Evolutionary conservation across 2,113 vertebrate genomes (phyloP).

Genomic region (Zosterops japonicus): DNA sequence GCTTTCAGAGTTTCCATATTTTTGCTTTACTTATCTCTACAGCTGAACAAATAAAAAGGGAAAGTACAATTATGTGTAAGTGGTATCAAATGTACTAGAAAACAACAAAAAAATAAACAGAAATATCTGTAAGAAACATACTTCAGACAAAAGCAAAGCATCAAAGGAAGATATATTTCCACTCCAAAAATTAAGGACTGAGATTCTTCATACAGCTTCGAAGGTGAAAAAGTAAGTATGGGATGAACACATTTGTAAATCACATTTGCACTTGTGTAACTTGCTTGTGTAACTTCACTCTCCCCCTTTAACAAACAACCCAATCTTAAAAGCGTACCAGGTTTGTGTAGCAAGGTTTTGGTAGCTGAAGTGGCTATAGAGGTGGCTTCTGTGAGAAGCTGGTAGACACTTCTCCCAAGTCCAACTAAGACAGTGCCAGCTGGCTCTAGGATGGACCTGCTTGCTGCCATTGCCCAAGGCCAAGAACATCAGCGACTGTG

Average conservation of each 20-base stretch:
- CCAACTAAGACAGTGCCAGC: neutral
- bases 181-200: neutral
- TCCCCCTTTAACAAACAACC: neutral
- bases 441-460: neutral
- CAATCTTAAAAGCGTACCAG: neutral
- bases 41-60: neutral
- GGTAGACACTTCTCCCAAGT: neutral
- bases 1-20: neutral
- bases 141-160: neutral
- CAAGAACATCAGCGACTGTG: accelerated
- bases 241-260: neutral
- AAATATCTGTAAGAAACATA: neutral
- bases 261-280: neutral
- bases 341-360: neutral
- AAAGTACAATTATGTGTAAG: neutral
- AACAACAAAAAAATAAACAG: neutral
- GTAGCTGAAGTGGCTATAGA: neutral
- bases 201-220: neutral
- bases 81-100: neutral
- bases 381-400: neutral
- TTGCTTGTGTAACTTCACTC: neutral
- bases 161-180: neutral
- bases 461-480: neutral
- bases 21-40: neutral
- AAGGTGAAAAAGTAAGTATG: neutral